These are phyloP conservation scores for Eidolon helvum DNA, from an alignment of 2,113 vertebrate species.

Conservation along the genomic window DNA sequence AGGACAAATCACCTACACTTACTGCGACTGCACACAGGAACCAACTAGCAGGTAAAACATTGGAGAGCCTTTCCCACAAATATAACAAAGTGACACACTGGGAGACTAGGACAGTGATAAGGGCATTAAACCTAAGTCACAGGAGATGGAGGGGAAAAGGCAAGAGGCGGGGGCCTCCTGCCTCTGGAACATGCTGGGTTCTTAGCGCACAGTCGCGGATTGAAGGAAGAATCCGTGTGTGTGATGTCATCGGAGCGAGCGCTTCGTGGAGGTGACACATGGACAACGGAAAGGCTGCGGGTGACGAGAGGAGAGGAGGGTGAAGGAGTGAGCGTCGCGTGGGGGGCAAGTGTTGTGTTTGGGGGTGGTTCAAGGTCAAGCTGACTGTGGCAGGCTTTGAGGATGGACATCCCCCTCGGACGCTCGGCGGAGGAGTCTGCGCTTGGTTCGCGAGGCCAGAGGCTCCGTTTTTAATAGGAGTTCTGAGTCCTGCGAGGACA, in stretches of 20 bases:
- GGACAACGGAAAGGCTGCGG: not conserved
- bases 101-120: not conserved
- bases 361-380: not conserved
- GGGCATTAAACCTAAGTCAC: not conserved
- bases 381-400: not conserved
- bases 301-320: not conserved
- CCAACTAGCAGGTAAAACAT: not conserved
- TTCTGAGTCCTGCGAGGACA: not conserved
- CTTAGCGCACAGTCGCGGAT: not conserved
- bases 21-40: not conserved
- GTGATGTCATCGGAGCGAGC: not conserved
- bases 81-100: not conserved
- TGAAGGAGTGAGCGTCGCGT: not conserved
- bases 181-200: not conserved
- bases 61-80: not conserved
- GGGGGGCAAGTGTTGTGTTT: not conserved
- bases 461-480: not conserved
- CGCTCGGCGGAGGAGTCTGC: not conserved
- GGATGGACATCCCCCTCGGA: not conserved
- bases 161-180: not conserved
- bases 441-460: not conserved
- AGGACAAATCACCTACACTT: not conserved
- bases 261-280: not conserved
- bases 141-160: not conserved
- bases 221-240: not conserved